Conservation (phyloP, 1,140 invertebrate genomes). For the Ectropis grisescens region DNA sequence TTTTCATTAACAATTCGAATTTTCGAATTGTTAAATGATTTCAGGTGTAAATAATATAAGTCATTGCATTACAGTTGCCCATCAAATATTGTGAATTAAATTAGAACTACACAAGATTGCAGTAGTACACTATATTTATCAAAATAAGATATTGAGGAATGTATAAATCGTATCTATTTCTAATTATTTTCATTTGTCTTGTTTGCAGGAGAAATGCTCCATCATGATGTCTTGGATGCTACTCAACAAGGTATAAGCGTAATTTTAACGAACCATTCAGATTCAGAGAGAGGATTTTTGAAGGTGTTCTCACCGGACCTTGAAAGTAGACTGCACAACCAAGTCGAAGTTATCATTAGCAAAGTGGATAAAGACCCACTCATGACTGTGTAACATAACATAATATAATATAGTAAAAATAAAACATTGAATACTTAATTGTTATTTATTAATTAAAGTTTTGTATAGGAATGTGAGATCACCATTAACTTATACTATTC, state of each 20-base stretch:
- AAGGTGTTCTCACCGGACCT: conserved; percentile 71
- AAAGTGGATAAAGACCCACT: conserved; percentile 81
- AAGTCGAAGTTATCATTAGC: conserved; percentile 80
- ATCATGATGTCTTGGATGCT: conserved; percentile 94
- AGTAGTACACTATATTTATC: too few species aligned
- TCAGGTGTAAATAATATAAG: too few species aligned
- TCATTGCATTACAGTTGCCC: too few species aligned
- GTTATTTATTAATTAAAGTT: conserved; percentile 4
- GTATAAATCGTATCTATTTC: too few species aligned
- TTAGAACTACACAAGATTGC: too few species aligned
- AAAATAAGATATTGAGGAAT: too few species aligned
- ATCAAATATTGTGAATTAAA: too few species aligned
- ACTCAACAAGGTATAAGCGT: conserved; percentile 82
- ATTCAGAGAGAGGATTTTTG: conserved; percentile 93
- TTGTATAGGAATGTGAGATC: conserved; percentile 22
- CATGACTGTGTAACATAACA: conserved; percentile 52
- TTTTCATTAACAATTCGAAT: too few species aligned
- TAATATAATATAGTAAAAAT: conserved; percentile 5
- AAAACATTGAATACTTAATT: conserved; percentile 15
- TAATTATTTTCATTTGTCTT: too few species aligned
- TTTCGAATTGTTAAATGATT: too few species aligned
- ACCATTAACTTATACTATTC: conserved; percentile 23
- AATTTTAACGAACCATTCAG: conserved; percentile 94
- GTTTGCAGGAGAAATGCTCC: conserved; percentile 89
- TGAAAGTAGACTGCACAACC: conserved; percentile 59